These are phyloP conservation scores for Heliangelus exortis DNA, from an alignment of 2,797 vertebrate genomes.

Conservation along the genomic window DNA sequence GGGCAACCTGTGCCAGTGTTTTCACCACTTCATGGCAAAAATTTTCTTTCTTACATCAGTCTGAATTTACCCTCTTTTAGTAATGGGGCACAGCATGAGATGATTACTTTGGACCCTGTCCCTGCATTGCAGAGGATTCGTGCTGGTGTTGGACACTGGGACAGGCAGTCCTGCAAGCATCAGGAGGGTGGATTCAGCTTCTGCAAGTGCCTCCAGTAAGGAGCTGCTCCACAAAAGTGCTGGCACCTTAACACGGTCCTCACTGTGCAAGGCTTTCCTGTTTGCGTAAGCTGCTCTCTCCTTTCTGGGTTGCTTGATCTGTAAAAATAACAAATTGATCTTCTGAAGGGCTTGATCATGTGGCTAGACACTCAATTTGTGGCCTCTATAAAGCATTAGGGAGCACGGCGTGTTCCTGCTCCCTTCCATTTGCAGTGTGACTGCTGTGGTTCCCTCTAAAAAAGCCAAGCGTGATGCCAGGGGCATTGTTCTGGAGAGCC, in stretches of 20 bases:
- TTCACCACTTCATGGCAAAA: neutral
- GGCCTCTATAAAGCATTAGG: neutral
- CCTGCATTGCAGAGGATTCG: neutral
- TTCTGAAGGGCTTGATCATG: neutral
- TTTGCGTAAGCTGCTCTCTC: neutral
- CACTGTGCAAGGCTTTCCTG: neutral
- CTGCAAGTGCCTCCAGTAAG: neutral
- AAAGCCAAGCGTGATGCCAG: neutral
- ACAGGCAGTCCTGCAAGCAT: rapidly evolving
- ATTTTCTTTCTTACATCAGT: neutral
- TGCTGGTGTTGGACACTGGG: neutral
- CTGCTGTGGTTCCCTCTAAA: neutral
- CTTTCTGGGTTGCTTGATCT: neutral
- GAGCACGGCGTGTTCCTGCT: neutral
- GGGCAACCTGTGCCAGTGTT: neutral
- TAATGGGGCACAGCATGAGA: neutral
- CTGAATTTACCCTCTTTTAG: neutral
- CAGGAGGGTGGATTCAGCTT: neutral
- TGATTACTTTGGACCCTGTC: neutral
- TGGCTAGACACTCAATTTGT: neutral
- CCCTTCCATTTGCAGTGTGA: neutral
- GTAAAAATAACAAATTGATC: neutral
- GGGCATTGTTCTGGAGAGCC: neutral
- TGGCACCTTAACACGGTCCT: rapidly evolving
- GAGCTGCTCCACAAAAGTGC: neutral